Evolutionary conservation across 2,888 invertebrate genomes (phyloP), one percentile per base, ranked within the genome.

Genomic region (Morinoia aosen): DNA sequence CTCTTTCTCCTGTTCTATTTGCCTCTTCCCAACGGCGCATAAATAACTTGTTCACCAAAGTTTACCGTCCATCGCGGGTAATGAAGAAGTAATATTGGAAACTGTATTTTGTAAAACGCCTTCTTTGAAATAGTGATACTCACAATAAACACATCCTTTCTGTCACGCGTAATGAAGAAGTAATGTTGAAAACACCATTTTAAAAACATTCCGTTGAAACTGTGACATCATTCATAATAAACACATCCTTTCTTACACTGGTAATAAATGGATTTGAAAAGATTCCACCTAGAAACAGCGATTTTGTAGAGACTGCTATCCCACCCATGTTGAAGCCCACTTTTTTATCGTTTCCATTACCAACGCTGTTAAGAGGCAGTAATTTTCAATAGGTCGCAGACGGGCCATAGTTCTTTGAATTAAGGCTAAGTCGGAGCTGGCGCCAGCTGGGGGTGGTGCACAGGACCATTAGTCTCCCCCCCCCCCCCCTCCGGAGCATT

Each of bases 391-490:
- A 16, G 76, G 76, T 10, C 76, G 25, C 76, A 76, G 76, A 76
- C 76, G 25, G 25, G 33, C 76, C 76, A 76, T 76, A 90, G 90
- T 90, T 39, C 40, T 14, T 40, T 7, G 48, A 90, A 90, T 48
- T 48, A 90, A 40, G 48, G 40, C 14, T 40, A 39, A 14, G 40
- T 76, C 57, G 7, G 93, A 39, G 48, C 57, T 93, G 93, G 57
- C 33, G 93, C n/a, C 93, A 16, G 93, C 57, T 25, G 93, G 57
- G 57, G 25, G 8, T 57, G 93, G 93, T 57, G 57, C 48, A 93
- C 33, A 57, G 33, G 7, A 48, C 93, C 93, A 93, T 93, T 57
- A 93, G 93, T 93, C 93, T 93, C 12, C 14, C 14, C 57, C 93
- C 2, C 57, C 39, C n/a, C 33, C 93, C 58, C 33, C 39, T n/a